Evolutionary conservation across 1,140 invertebrate species (phyloP).

Genomic region (Oreohelix idahoensis): DNA sequence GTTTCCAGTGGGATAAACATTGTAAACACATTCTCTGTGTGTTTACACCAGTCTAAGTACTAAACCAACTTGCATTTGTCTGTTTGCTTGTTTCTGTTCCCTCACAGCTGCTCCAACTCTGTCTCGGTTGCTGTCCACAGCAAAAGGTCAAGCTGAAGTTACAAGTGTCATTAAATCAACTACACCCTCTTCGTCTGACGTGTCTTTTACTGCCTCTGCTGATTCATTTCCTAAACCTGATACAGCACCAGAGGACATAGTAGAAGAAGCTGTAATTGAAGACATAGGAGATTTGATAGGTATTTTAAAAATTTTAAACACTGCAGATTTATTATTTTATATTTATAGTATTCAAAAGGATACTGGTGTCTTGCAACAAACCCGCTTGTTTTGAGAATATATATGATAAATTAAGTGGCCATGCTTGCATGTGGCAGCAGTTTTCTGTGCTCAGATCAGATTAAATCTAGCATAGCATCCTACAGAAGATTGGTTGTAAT

Average conservation of each 20-base stretch:
- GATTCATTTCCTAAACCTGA: neutral
- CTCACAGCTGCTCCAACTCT: conserved; percentile 70
- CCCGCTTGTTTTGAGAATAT: too few species aligned
- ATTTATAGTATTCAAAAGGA: too few species aligned
- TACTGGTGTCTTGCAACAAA: too few species aligned
- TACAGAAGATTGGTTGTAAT: too few species aligned
- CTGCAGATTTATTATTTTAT: too few species aligned
- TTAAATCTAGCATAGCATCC: too few species aligned
- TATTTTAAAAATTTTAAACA: neutral
- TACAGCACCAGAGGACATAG: neutral
- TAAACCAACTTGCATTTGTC: neutral
- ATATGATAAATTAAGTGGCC: too few species aligned
- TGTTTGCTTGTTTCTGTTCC: conserved; percentile 12
- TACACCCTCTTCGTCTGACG: neutral
- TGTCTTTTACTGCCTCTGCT: neutral
- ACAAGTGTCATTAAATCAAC: neutral
- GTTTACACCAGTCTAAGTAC: neutral
- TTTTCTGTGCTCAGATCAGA: too few species aligned
- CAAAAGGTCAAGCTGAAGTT: conserved; percentile 7
- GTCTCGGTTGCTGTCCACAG: conserved; percentile 72
- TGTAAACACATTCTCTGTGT: too few species aligned
- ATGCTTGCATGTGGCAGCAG: too few species aligned
- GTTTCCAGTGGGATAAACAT: too few species aligned
- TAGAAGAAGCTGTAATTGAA: conserved; percentile 7
- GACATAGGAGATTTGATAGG: neutral